Base-by-base conservation (phyloP, 2,888 invertebrate genomes). In the Gymnosoma rotundatum region DNA sequence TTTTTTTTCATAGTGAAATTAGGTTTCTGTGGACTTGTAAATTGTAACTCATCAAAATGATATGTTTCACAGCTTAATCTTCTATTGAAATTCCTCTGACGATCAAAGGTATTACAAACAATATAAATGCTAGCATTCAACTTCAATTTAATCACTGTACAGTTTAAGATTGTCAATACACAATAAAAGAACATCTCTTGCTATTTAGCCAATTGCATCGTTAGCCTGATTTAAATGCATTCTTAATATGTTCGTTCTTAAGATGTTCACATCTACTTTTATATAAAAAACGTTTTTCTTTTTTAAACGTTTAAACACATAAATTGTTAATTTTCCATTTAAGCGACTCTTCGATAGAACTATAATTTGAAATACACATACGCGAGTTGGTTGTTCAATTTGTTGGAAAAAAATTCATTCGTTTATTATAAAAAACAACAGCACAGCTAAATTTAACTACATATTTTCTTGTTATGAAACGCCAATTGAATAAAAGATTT, bases 181-280 rank as follows among this genome's bases (percentile, higher is more conserved):
- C 21, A 20, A 56, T 54, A 16, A 50, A 54, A 25, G 74, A 69
- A 81, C 67, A 73, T 74, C 52, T 74, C 60, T 18, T 78, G 18
- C 73, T 69, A 38, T 67, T 69, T 73, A 45, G 74, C 14, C 63
- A 76, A 73, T 79, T 63, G 78, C 83, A 70, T 81, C 74, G 73
- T 84, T 84, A 84, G 81, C 84, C 84, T 84, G 84, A 84, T 81
- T 84, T 84, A 84, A 84, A 84, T 84, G 81, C 78, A 78, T 84
- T 84, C 78, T 78, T 84, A 84, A 81, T 84, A 74, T 78, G 50
- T 64, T 61, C 61, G 50, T 64, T 61, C 56, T 81, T 70, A 78
- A 64, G 70, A 82, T 74, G 73, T 74, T 52, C 58, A 64, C 38
- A 78, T 50, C 36, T 48, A 56, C 48, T 66, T 60, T 48, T 52